Evolutionary conservation across 1,140 invertebrate species (phyloP).

Genomic region (Zaprionus ghesquierei): DNA sequence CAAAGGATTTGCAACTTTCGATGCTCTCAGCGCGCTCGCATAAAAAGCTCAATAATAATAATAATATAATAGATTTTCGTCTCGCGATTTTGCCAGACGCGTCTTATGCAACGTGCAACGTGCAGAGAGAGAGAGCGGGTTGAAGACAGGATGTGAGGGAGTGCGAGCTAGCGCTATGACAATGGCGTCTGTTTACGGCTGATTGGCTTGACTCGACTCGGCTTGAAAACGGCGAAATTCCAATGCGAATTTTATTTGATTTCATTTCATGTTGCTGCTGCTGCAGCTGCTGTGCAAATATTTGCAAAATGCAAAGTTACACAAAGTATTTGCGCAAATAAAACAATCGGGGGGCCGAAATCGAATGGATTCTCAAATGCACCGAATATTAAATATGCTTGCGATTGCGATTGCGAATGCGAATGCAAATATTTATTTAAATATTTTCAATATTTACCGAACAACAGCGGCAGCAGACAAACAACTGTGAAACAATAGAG

Average conservation of each 20-base stretch:
- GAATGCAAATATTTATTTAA: constrained; percentile 11
- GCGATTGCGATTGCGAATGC: neutral
- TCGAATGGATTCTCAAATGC: constrained; percentile 14
- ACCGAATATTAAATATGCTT: constrained; percentile 23
- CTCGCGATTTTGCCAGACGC: constrained; percentile 54
- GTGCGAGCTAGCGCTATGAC: neutral
- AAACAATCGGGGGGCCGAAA: constrained; percentile 12
- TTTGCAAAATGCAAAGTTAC: constrained; percentile 38
- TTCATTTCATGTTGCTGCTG: constrained; percentile 5
- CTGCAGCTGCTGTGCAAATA: constrained; percentile 13
- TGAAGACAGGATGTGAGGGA: neutral
- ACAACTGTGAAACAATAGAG: neutral
- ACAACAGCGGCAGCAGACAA: neutral
- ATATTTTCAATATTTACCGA: neutral
- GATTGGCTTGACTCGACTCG: constrained; percentile 22
- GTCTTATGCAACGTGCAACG: constrained; percentile 54
- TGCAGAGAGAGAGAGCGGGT: neutral
- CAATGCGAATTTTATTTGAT: constrained; percentile 22
- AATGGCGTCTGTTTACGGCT: constrained; percentile 9
- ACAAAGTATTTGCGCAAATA: constrained; percentile 30
- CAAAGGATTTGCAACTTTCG: constrained; percentile 42
- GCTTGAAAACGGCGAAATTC: constrained; percentile 10
- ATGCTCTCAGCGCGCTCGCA: constrained; percentile 44
- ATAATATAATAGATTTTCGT: constrained; percentile 57
- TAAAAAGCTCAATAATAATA: constrained; percentile 57